These are phyloP conservation scores for Saccostrea glomerata DNA, from an alignment of 1,140 invertebrate genomes.

Conservation along the genomic window DNA sequence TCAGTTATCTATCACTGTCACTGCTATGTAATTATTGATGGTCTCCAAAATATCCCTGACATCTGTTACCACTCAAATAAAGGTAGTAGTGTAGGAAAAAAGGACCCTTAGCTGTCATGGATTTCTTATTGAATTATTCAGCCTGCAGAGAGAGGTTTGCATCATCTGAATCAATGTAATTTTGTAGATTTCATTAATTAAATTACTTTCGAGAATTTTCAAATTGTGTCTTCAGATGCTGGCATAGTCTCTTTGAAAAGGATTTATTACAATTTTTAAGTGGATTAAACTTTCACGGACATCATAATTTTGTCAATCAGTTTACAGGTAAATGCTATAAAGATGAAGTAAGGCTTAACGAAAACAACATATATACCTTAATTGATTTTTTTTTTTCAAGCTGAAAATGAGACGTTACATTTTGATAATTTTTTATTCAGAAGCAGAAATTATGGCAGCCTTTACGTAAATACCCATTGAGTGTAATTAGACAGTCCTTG, in stretches of 20 bases:
- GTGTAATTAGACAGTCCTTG: no score
- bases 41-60: slow-evolving; percentile 27
- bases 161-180: not conserved
- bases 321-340: not conserved
- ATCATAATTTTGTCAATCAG: not conserved
- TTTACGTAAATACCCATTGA: no score
- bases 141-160: slow-evolving; percentile 5
- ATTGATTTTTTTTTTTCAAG: no score
- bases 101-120: not conserved
- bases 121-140: slow-evolving; percentile 28
- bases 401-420: no score
- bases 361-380: no score
- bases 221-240: not conserved
- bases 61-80: slow-evolving; percentile 33
- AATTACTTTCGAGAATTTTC: not conserved
- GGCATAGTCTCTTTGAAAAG: not conserved
- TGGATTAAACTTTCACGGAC: slow-evolving; percentile 6
- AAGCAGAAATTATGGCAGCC: no score
- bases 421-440: no score
- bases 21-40: slow-evolving; percentile 19
- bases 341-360: not conserved
- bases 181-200: slow-evolving; percentile 23
- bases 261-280: not conserved
- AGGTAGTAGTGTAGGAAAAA: not conserved
- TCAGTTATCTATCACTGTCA: slow-evolving; percentile 20